Evolutionary conservation across 1,140 invertebrate species (phyloP).

Genomic region (Drosophila punjabiensis): DNA sequence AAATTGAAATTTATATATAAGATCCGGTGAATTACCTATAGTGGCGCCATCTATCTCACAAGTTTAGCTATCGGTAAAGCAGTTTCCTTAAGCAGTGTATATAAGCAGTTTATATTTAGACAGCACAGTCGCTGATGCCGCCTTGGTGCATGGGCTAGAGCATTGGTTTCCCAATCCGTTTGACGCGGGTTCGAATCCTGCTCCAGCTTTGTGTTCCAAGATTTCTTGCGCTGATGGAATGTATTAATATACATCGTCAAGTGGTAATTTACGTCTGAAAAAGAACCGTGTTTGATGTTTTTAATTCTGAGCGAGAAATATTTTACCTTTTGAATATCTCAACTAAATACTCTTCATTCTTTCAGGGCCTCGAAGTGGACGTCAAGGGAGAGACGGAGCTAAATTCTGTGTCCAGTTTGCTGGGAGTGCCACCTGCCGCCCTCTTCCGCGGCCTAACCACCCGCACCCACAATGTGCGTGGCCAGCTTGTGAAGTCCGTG

Average conservation of each 20-base stretch:
- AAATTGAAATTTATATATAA: not conserved
- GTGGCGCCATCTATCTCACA: slow-evolving; percentile 15
- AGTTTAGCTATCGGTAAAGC: not conserved
- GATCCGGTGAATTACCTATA: not conserved
- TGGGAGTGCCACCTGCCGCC: slow-evolving; percentile 92
- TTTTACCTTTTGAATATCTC: slow-evolving; percentile 20
- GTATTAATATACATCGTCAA: slow-evolving; percentile 26
- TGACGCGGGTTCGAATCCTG: slow-evolving; percentile 32
- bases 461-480: slow-evolving; percentile 92
- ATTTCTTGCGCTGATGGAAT: slow-evolving; percentile 76
- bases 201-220: not conserved
- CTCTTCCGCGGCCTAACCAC: slow-evolving; percentile 93
- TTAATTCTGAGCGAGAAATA: slow-evolving; percentile 72
- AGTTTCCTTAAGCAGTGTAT: not conserved
- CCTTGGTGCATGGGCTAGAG: slow-evolving; percentile 35
- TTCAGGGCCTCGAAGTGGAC: slow-evolving; percentile 89
- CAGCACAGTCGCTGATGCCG: fast-evolving
- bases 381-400: slow-evolving; percentile 92
- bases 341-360: not conserved
- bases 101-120: not conserved
- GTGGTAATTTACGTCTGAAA: slow-evolving; percentile 85
- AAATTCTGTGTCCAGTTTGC: slow-evolving; percentile 92
- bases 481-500: slow-evolving; percentile 93
- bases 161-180: not conserved
- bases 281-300: slow-evolving; percentile 60